Evolutionary conservation across 2,797 vertebrate species (phyloP), one percentile per base, ranked within the genome.

Genomic region (Microchirus variegatus): DNA sequence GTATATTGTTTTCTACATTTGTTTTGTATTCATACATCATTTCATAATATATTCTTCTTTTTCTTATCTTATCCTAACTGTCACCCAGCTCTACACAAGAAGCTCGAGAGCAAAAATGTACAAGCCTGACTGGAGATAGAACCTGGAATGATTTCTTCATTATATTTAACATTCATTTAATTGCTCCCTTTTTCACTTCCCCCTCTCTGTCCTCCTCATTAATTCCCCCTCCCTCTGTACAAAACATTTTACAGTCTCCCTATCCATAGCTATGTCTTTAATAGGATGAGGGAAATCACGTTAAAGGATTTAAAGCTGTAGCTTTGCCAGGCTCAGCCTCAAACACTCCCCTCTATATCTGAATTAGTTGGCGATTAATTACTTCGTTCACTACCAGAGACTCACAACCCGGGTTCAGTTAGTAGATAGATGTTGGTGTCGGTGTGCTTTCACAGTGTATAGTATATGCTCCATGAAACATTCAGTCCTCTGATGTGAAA

Each of bases 231-330:
- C 78, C 75, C 67, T 73, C 65, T 57, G 60, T 15, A 77, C 12
- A 52, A 47, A 89, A 80, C 78, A 82, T 80, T 87, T 86, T 82
- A 85, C 83, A 78, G 70, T 84, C 76, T 87, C 71, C 69, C 73
- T 70, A 84, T 80, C 82, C 85, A 85, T 75, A 81, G 87, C 83
- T 78, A 78, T 87, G 89, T 87, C 79, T 86, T 88, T 89, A 89
- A 90, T 85, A 85, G 89, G 90, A 93, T 92, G 86, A 91, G 85
- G 73, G 60, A 90, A 93, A 91, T 93, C 90, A 89, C 60, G 88
- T 93, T 93, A 91, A 87, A 85, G 90, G 91, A 89, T 92, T 93
- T 89, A 85, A 90, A 89, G 87, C 81, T 80, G 83, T 76, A 64
- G 86, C 78, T 74, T 51, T 86, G 86, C 85, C 86, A 89, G 75